phyloP scores from a whole-genome alignment of 2,888 invertebrate genomes.

The Hypena proboscidalis region DNA sequence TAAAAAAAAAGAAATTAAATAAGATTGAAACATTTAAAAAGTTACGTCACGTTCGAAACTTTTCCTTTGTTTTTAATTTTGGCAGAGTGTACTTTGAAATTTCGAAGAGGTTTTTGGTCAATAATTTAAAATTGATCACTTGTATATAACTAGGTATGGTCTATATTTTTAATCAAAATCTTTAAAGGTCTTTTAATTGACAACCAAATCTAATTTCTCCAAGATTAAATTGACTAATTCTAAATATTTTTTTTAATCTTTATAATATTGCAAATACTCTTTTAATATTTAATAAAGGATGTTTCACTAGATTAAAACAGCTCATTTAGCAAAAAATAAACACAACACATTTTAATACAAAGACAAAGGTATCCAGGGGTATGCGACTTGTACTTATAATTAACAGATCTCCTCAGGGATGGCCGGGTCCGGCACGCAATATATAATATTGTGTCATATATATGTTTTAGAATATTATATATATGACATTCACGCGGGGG shows the following conservation, averaged over 20 bases:
- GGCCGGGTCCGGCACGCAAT: slow-evolving; percentile 75
- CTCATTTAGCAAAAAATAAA: slow-evolving; percentile 3
- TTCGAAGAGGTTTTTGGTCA: too few relatives aligned
- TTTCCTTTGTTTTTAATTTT: background rate
- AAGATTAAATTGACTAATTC: too few relatives aligned
- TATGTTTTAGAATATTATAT: too few relatives aligned
- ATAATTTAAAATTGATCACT: too few relatives aligned
- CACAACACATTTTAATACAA: slow-evolving; percentile 39
- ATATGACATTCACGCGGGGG: slow-evolving; percentile 75
- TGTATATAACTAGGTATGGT: too few relatives aligned
- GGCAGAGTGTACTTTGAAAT: background rate
- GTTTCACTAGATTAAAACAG: too few relatives aligned
- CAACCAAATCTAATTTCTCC: too few relatives aligned
- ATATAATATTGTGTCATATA: slow-evolving; percentile 83
- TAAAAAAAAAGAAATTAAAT: slow-evolving; percentile 57
- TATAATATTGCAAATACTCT: too few relatives aligned
- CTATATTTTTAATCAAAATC: too few relatives aligned
- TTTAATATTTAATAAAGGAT: too few relatives aligned
- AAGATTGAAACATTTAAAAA: slow-evolving; percentile 23
- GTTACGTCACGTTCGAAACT: slow-evolving; percentile 1
- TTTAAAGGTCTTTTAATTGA: too few relatives aligned
- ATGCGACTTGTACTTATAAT: slow-evolving; percentile 87
- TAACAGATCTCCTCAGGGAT: slow-evolving; percentile 85
- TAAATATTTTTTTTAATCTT: too few relatives aligned
- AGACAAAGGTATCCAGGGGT: slow-evolving; percentile 63